Evolutionary conservation across 2,113 vertebrate genomes (phyloP).

Genomic region (Struthio camelus): DNA sequence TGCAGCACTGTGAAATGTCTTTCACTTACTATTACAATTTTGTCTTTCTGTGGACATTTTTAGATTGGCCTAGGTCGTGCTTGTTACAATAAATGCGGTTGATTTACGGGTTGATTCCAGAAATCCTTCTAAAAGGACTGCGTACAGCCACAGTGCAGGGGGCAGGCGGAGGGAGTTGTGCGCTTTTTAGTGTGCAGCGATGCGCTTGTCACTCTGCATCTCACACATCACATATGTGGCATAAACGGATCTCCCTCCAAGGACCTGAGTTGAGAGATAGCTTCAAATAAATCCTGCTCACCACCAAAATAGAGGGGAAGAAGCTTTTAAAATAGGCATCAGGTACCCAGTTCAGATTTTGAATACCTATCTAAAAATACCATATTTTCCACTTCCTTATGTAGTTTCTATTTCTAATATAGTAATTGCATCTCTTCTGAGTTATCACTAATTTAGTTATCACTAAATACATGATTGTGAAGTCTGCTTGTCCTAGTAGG

Average conservation of each 20-base stretch:
- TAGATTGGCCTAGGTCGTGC: neutral
- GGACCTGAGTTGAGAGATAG: neutral
- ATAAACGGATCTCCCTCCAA: neutral
- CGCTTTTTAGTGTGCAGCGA: neutral
- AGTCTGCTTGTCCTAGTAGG: neutral
- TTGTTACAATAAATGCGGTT: neutral
- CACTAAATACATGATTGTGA: neutral
- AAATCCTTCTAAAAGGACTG: neutral
- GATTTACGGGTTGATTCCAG: neutral
- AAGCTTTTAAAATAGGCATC: neutral
- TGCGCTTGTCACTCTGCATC: neutral
- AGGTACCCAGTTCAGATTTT: neutral
- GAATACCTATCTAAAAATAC: neutral
- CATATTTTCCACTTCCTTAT: neutral
- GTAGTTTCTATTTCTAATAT: slow-evolving; percentile 1
- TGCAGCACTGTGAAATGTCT: neutral
- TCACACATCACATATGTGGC: neutral
- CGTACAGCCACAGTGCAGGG: neutral
- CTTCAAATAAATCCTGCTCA: neutral
- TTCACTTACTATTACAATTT: neutral
- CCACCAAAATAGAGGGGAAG: neutral
- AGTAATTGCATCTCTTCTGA: neutral
- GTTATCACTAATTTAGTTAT: neutral
- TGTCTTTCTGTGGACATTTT: neutral
- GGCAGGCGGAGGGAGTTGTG: neutral